phyloP scores from a whole-genome alignment of 2,888 invertebrate genomes.

The Trichacis sp. region DNA sequence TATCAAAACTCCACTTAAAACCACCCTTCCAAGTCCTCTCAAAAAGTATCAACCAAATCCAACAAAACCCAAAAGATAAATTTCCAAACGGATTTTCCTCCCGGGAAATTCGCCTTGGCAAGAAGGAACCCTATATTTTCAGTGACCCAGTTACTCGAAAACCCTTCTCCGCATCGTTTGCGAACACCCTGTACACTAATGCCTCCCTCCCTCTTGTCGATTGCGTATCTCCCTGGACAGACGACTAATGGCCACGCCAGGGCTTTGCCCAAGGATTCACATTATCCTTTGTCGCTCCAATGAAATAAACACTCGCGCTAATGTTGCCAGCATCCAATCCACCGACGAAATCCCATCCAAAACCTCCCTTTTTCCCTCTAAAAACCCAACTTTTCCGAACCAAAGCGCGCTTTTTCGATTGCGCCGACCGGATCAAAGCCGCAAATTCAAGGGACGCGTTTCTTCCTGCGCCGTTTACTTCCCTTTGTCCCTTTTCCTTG shows the following conservation, averaged over 20 bases:
- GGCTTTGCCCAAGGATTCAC: conserved; percentile 46
- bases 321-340: conserved; percentile 16
- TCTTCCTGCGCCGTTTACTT: conserved; percentile 25
- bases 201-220: conserved; percentile 47
- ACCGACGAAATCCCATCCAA: too few species aligned
- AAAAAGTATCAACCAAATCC: too few species aligned
- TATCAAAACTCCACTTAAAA: too few species aligned
- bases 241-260: conserved; percentile 59
- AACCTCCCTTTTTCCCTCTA: not conserved
- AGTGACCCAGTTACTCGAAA: conserved; percentile 35
- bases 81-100: too few species aligned
- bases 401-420: conserved; percentile 43
- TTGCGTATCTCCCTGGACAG: conserved; percentile 61
- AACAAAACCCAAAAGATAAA: too few species aligned
- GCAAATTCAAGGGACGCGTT: conserved; percentile 32
- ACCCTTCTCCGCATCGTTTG: conserved; percentile 32
- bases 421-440: conserved; percentile 50
- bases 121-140: conserved; percentile 33
- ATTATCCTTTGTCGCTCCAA: conserved; percentile 61
- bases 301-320: conserved; percentile 51
- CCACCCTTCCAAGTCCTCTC: too few species aligned
- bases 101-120: too few species aligned
- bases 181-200: conserved; percentile 41
- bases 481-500: conserved; percentile 28
- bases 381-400: not conserved